Percentiles rank a stretch among this genome's conserved stretches.
These are phyloP conservation scores for Ariopsis seemanni DNA, from an alignment of 2,113 vertebrate species.

Conservation along the genomic window DNA sequence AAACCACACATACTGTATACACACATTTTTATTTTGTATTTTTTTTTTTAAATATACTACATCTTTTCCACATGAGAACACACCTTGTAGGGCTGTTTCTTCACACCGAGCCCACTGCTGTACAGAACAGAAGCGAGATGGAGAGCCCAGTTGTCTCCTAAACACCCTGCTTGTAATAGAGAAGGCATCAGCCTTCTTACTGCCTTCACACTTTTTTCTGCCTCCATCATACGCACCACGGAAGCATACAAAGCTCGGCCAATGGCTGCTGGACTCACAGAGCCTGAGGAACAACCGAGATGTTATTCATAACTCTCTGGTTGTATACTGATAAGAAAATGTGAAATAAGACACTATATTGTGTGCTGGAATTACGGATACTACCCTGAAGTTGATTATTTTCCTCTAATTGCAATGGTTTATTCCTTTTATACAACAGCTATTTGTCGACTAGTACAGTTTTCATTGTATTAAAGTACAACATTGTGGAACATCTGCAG, in stretches of 20 bases:
- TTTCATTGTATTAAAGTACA: neutral
- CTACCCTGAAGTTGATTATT: neutral
- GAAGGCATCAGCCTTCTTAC: slow-evolving; percentile 63
- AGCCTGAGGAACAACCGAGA: slow-evolving; percentile 52
- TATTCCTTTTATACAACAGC: neutral
- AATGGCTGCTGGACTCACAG: slow-evolving; percentile 55
- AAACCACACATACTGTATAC: neutral
- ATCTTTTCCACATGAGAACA: slow-evolving; percentile 14
- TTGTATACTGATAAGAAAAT: neutral
- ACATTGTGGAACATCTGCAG: neutral
- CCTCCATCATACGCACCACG: slow-evolving; percentile 61
- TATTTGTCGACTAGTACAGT: neutral
- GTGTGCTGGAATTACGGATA: neutral
- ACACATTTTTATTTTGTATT: neutral
- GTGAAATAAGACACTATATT: neutral
- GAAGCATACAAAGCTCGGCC: slow-evolving; percentile 66
- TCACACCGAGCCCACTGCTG: slow-evolving; percentile 68
- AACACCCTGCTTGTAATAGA: slow-evolving; percentile 75
- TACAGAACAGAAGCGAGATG: slow-evolving; percentile 70
- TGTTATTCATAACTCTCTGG: no score
- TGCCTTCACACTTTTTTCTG: slow-evolving; percentile 29
- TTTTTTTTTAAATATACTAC: no score
- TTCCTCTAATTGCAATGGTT: neutral
- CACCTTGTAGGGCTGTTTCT: slow-evolving; percentile 67
- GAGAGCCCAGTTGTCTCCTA: slow-evolving; percentile 69